Percentiles rank a stretch among this genome's conserved stretches.
Evolutionary conservation across 1,140 invertebrate genomes (phyloP).

Genomic region (Orchestia grillus): DNA sequence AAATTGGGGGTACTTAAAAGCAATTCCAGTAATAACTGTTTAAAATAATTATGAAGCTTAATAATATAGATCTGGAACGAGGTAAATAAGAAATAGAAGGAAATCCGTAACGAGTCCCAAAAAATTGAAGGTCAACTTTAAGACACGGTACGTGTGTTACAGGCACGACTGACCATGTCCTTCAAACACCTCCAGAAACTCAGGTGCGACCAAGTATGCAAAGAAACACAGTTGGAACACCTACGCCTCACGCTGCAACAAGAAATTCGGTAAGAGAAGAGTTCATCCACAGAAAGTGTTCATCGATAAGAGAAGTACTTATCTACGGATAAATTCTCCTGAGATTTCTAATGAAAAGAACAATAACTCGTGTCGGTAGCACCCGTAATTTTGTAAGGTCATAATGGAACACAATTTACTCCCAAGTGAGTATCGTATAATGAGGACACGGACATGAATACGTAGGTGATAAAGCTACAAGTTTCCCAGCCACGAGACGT

Average conservation of each 20-base stretch:
- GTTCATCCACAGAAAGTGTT: too few relatives aligned
- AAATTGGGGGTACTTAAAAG: too few relatives aligned
- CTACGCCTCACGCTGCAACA: neutral
- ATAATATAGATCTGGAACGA: neutral
- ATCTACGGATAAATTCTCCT: neutral
- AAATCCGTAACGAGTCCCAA: neutral
- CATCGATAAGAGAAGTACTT: neutral
- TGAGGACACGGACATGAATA: neutral
- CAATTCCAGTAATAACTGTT: too few relatives aligned
- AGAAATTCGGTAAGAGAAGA: neutral
- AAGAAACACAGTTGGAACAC: neutral
- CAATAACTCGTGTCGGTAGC: neutral
- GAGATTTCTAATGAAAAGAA: neutral
- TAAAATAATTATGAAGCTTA: too few relatives aligned
- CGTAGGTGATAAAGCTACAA: neutral
- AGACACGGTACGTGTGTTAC: too few relatives aligned
- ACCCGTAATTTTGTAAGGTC: neutral
- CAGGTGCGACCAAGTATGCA: too few relatives aligned
- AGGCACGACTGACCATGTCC: too few relatives aligned
- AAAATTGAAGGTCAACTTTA: too few relatives aligned
- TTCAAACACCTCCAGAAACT: too few relatives aligned
- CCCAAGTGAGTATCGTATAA: neutral
- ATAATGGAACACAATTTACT: neutral
- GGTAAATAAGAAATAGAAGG: neutral
- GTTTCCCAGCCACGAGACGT: neutral